Evolutionary conservation across 2,888 invertebrate species (phyloP).

Genomic region (Cantharis rustica): DNA sequence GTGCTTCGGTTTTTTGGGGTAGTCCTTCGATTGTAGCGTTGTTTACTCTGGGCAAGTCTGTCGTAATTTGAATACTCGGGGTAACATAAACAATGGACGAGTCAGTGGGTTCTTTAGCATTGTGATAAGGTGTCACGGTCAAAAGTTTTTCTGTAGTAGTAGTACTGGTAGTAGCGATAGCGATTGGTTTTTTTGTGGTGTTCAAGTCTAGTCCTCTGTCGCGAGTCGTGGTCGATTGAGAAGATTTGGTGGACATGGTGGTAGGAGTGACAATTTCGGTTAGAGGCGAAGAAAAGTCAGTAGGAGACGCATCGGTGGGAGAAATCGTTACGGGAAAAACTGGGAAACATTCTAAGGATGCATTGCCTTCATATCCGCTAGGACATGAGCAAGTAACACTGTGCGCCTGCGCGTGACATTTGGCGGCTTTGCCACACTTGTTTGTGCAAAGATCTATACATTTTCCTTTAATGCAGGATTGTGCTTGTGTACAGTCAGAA

Average conservation of each 20-base stretch:
- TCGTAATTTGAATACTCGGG: not conserved
- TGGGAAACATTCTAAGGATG: conserved; percentile 57
- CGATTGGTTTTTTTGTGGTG: conserved; percentile 12
- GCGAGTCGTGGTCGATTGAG: conserved; percentile 32
- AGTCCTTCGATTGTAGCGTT: not conserved
- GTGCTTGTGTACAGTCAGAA: conserved; percentile 59
- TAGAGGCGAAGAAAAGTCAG: not conserved
- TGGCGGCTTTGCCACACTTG: conserved; percentile 57
- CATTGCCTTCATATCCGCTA: conserved; percentile 59
- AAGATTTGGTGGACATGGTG: conserved; percentile 11
- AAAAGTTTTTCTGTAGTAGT: not conserved
- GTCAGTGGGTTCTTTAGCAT: not conserved
- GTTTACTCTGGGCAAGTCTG: not conserved
- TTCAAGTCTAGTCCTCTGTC: conserved; percentile 32
- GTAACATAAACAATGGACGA: not conserved
- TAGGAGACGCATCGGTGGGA: conserved; percentile 13
- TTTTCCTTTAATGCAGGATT: conserved; percentile 59
- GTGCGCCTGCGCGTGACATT: conserved; percentile 59
- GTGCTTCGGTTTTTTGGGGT: not conserved
- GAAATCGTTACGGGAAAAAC: conserved; percentile 14
- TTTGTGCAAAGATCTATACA: conserved; percentile 61
- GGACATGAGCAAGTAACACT: conserved; percentile 57
- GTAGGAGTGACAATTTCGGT: not conserved
- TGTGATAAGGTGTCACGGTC: conserved; percentile 9
- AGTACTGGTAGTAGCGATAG: not conserved